phyloP scores from a whole-genome alignment of 2,797 vertebrate genomes.

The Melanotaenia parkinsoni region DNA sequence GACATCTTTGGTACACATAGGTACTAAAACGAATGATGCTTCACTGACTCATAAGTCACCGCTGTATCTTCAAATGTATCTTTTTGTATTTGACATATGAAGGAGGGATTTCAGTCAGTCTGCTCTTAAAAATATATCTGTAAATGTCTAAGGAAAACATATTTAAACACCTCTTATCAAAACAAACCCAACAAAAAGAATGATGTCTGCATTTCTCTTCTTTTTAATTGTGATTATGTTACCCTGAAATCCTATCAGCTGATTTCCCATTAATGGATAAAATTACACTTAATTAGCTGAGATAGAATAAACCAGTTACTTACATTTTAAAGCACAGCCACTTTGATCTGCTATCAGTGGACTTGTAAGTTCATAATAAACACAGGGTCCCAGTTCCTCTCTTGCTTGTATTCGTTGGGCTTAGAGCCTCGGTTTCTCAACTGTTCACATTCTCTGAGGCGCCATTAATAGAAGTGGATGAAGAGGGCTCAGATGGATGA shows the following conservation, averaged over 20 bases:
- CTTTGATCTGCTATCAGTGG: slow-evolving; percentile 63
- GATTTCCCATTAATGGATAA: slow-evolving; percentile 45
- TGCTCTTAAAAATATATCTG: slow-evolving; percentile 24
- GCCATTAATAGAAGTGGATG: slow-evolving; percentile 6
- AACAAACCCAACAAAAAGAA: neutral
- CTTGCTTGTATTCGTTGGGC: slow-evolving; percentile 25
- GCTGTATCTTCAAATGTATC: slow-evolving; percentile 39
- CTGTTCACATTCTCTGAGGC: slow-evolving; percentile 60
- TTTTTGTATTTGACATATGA: slow-evolving; percentile 14
- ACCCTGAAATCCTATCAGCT: slow-evolving; percentile 44
- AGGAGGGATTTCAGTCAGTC: slow-evolving; percentile 1
- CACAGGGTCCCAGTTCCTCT: slow-evolving; percentile 33
- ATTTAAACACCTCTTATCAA: slow-evolving; percentile 9
- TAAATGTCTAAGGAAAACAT: slow-evolving; percentile 2
- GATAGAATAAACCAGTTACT: slow-evolving; percentile 45
- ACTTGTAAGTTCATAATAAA: slow-evolving; percentile 67
- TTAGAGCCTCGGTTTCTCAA: slow-evolving; percentile 35
- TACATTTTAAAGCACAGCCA: slow-evolving; percentile 67
- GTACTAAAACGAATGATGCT: slow-evolving; percentile 44
- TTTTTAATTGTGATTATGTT: slow-evolving; percentile 7
- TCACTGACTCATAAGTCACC: slow-evolving; percentile 16
- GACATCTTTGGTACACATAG: slow-evolving; percentile 50
- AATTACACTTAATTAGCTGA: slow-evolving; percentile 53
- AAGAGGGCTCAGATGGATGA: slow-evolving; percentile 16
- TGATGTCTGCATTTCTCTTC: slow-evolving; percentile 3